These are phyloP conservation scores for Zosterops japonicus DNA, from an alignment of 2,113 vertebrate species.

Conservation along the genomic window DNA sequence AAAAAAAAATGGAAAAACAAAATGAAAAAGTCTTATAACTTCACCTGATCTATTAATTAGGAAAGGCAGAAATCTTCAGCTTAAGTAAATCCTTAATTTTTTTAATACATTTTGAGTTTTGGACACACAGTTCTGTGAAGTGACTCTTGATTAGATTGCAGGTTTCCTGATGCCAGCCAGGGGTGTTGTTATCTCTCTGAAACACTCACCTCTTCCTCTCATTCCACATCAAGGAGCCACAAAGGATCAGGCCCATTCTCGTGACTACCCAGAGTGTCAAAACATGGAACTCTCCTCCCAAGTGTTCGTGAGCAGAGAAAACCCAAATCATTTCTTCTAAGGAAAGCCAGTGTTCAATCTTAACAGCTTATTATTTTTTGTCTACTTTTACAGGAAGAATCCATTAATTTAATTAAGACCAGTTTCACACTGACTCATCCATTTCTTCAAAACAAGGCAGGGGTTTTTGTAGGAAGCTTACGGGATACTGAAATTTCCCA, in stretches of 20 bases:
- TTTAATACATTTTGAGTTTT: not conserved
- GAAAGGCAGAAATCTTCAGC: not conserved
- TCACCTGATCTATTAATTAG: not conserved
- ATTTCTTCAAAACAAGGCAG: not conserved
- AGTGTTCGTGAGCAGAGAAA: not conserved
- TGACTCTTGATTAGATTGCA: not conserved
- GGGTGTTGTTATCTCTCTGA: not conserved
- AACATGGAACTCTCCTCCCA: not conserved
- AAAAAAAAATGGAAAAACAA: not conserved
- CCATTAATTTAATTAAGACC: not conserved
- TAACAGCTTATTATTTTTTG: not conserved
- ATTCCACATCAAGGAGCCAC: not conserved
- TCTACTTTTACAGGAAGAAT: not conserved
- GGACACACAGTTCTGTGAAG: not conserved
- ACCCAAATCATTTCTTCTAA: not conserved
- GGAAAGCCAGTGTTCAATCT: not conserved
- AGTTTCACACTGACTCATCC: not conserved
- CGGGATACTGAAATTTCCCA: not conserved
- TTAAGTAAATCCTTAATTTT: not conserved
- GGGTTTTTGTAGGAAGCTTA: not conserved
- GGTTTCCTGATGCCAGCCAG: not conserved
- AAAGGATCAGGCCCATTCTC: not conserved
- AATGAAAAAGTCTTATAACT: accelerated
- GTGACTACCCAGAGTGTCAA: not conserved
- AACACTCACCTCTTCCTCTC: not conserved